Evolutionary conservation across 2,888 invertebrate genomes (phyloP).

Genomic region (Cyclophora punctaria): DNA sequence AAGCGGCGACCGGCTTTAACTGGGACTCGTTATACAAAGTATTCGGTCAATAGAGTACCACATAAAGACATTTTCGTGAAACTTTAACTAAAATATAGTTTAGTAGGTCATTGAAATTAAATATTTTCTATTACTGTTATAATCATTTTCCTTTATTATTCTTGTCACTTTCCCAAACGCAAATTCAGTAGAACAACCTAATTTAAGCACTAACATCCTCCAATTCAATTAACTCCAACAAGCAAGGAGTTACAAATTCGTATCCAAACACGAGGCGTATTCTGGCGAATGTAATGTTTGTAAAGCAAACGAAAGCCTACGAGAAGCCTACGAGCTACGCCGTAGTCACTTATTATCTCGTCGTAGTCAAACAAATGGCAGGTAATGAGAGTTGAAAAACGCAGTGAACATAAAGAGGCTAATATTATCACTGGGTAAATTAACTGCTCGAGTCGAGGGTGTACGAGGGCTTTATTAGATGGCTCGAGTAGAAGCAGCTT

Average conservation of each 20-base stretch:
- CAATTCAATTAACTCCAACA: no score
- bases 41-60: conserved; percentile 3
- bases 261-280: no score
- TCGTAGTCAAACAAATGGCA: conserved; percentile 18
- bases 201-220: no score
- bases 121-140: no score
- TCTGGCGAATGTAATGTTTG: no score
- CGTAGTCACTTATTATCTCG: conserved; percentile 19
- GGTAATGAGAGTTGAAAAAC: conserved; percentile 31
- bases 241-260: no score
- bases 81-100: no score
- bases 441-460: conserved; percentile 31
- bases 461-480: conserved; percentile 34
- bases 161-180: no score
- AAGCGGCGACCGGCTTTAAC: conserved; percentile 20
- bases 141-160: no score
- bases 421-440: conserved; percentile 36
- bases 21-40: conserved; percentile 11
- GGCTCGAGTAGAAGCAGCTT: conserved; percentile 11
- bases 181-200: no score
- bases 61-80: background rate
- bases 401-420: conserved; percentile 28
- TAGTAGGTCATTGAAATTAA: no score
- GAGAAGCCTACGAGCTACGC: conserved; percentile 5
- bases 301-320: background rate